Evolutionary conservation across 1,140 invertebrate species (phyloP).

Genomic region (Gryon sp.): DNA sequence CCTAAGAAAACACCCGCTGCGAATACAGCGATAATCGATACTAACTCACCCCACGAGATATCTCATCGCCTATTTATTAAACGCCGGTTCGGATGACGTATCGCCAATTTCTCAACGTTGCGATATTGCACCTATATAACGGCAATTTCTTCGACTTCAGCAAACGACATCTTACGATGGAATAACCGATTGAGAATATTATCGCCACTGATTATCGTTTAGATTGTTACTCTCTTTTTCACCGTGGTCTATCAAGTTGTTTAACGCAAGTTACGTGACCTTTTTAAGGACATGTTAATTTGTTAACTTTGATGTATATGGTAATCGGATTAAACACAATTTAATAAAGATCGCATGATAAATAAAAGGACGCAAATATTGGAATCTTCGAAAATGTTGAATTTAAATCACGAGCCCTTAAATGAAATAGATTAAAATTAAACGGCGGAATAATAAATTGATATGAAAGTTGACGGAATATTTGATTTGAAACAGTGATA

Average conservation of each 20-base stretch:
- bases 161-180: constrained; percentile 46
- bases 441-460: too few species aligned
- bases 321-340: too few species aligned
- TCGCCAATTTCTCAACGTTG: constrained; percentile 40
- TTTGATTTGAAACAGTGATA: background rate
- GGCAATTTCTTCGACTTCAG: constrained; percentile 27
- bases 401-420: too few species aligned
- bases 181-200: constrained; percentile 38
- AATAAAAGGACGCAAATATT: too few species aligned
- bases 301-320: too few species aligned
- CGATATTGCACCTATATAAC: constrained; percentile 36
- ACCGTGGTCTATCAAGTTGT: constrained; percentile 10
- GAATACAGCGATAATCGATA: constrained; percentile 56
- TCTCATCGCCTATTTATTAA: constrained; percentile 54
- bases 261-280: constrained; percentile 15
- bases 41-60: constrained; percentile 23
- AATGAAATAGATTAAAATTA: too few species aligned
- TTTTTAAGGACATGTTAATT: too few species aligned
- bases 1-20: constrained; percentile 44
- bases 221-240: constrained; percentile 14
- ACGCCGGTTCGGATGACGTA: constrained; percentile 46
- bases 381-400: too few species aligned
- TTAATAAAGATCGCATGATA: too few species aligned
- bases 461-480: background rate
- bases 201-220: constrained; percentile 42